These are phyloP conservation scores for Bedellia somnulentella DNA, from an alignment of 2,888 invertebrate species.

Conservation along the genomic window DNA sequence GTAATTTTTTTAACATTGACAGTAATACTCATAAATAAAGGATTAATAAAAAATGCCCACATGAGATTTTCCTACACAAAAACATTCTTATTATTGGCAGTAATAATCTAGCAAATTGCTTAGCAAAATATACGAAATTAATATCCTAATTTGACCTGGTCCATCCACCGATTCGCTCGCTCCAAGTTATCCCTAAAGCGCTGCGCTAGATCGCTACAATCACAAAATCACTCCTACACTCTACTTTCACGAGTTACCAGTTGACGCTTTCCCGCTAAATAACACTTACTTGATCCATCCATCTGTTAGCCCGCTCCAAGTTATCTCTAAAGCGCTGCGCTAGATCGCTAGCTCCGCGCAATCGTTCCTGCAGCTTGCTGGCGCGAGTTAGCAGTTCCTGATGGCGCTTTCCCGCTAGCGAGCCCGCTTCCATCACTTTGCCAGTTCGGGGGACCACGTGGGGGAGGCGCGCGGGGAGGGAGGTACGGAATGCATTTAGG, in stretches of 20 bases:
- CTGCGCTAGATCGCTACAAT: slow-evolving; percentile 62
- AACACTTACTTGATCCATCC: slow-evolving; percentile 70
- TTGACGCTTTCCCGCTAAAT: slow-evolving; percentile 74
- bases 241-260: slow-evolving; percentile 80
- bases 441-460: slow-evolving; percentile 73
- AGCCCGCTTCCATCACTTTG: slow-evolving; percentile 78
- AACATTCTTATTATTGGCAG: no score
- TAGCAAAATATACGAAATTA: no score
- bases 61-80: no score
- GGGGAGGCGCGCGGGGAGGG: slow-evolving; percentile 78
- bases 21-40: no score
- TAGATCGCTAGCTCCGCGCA: slow-evolving; percentile 72
- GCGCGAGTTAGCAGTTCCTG: slow-evolving; percentile 81
- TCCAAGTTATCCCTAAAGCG: slow-evolving; percentile 82
- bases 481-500: slow-evolving; percentile 85
- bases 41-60: no score
- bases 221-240: slow-evolving; percentile 78
- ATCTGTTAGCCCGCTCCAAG: slow-evolving; percentile 75
- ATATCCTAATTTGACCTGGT: no score
- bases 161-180: slow-evolving; percentile 77
- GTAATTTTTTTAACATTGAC: no score
- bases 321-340: slow-evolving; percentile 72
- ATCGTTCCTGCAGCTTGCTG: slow-evolving; percentile 78
- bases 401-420: slow-evolving; percentile 76
- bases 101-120: no score